These are phyloP conservation scores for Spodoptera litura DNA, from an alignment of 1,140 invertebrate species.

Conservation along the genomic window DNA sequence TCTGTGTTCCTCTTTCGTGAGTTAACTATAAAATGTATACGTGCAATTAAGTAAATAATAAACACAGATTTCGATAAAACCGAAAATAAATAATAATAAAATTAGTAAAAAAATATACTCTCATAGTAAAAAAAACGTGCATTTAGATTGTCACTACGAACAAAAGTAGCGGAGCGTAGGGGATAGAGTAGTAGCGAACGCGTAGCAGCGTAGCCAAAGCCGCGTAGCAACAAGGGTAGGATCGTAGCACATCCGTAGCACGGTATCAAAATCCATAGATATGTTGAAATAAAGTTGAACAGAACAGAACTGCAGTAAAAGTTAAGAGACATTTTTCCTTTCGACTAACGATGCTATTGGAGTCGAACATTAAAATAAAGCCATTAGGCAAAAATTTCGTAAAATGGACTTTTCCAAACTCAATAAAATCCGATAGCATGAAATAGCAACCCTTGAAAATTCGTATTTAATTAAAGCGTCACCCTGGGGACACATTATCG, in stretches of 20 bases:
- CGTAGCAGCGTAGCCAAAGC: neutral
- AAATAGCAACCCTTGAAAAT: slow-evolving; percentile 41
- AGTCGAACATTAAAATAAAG: slow-evolving; percentile 4
- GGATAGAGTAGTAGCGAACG: neutral
- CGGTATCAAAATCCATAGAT: neutral
- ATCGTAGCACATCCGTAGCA: neutral
- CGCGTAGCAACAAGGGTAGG: neutral
- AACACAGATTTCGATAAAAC: no score
- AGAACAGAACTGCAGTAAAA: neutral
- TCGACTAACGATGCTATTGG: neutral
- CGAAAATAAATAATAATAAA: no score
- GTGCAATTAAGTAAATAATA: no score
- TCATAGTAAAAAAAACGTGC: no score
- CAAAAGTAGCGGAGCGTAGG: neutral
- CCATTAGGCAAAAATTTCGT: slow-evolving; percentile 18
- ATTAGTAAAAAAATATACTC: no score
- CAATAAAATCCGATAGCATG: slow-evolving; percentile 37
- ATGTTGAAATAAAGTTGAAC: neutral
- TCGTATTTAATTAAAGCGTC: slow-evolving; percentile 44
- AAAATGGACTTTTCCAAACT: slow-evolving; percentile 40
- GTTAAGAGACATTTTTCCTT: neutral
- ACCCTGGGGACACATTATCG: slow-evolving; percentile 42
- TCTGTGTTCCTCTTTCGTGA: no score
- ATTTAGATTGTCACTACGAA: no score
- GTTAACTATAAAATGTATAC: no score